Conservation (phyloP, 2,888 invertebrate species). For the Argyra leucocephala region DNA sequence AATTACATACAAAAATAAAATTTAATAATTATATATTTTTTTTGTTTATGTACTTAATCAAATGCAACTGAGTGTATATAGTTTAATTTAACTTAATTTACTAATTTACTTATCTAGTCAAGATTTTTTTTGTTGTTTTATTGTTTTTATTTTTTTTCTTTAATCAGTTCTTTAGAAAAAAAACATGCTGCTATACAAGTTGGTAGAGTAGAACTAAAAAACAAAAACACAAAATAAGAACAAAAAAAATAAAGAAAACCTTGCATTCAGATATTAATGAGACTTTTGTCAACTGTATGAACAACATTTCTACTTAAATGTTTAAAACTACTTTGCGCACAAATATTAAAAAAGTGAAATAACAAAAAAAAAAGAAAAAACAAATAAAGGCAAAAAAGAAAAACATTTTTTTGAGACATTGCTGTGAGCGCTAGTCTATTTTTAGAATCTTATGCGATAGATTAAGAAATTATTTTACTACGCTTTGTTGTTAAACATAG, state of each 20-base stretch:
- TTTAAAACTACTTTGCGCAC: no score
- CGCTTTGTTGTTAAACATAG: conserved; percentile 4
- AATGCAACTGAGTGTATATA: no score
- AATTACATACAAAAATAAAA: no score
- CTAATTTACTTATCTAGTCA: no score
- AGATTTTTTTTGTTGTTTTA: no score
- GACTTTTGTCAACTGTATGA: background rate
- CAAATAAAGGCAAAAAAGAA: background rate
- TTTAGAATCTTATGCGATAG: conserved; percentile 3
- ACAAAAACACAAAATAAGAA: background rate
- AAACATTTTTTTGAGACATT: background rate
- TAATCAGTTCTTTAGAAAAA: background rate
- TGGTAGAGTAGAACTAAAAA: no score
- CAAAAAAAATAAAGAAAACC: background rate
- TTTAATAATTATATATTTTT: no score
- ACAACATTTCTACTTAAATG: background rate
- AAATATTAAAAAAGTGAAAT: background rate
- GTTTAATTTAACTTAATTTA: no score
- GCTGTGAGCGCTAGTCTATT: background rate
- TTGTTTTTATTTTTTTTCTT: background rate
- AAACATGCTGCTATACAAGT: background rate
- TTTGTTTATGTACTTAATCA: no score
- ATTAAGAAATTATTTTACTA: conserved; percentile 6
- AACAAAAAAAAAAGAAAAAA: background rate
- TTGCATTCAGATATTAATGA: background rate